Evolutionary conservation across 2,113 vertebrate species (phyloP).

Genomic region (Promerops cafer): DNA sequence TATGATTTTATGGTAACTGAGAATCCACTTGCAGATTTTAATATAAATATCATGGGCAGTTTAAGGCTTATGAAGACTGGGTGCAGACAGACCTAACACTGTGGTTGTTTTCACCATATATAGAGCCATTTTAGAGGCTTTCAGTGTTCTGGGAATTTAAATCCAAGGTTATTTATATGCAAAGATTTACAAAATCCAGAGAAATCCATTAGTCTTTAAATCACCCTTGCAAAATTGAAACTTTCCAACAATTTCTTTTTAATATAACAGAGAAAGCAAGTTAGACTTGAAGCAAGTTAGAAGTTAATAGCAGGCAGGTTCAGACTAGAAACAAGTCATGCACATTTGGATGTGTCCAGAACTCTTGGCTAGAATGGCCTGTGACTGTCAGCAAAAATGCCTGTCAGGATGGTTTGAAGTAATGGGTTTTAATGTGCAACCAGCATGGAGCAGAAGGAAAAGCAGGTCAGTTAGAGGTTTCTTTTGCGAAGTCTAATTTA

Average conservation of each 20-base stretch:
- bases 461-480: not conserved
- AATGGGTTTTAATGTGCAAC: not conserved
- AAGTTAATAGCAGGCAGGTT: not conserved
- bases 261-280: not conserved
- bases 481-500: constrained; percentile 19
- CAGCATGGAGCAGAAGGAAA: not conserved
- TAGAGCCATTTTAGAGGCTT: not conserved
- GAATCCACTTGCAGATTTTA: not conserved
- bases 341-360: constrained; percentile 5
- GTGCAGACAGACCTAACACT: not conserved
- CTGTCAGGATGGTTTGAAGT: not conserved
- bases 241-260: not conserved
- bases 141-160: not conserved
- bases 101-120: not conserved
- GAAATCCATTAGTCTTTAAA: constrained; percentile 13
- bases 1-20: not conserved
- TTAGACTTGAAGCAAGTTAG: not conserved
- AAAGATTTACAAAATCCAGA: not conserved
- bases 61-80: not conserved
- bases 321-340: not conserved
- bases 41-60: not conserved
- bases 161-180: not conserved
- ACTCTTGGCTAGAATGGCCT: not conserved
- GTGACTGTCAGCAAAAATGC: constrained; percentile 8
- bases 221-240: not conserved